A percentile compares a stretch with the other conserved stretches of the same genome.
Conservation (phyloP, 2,888 invertebrate genomes). For the Xestia c-nigrum region DNA sequence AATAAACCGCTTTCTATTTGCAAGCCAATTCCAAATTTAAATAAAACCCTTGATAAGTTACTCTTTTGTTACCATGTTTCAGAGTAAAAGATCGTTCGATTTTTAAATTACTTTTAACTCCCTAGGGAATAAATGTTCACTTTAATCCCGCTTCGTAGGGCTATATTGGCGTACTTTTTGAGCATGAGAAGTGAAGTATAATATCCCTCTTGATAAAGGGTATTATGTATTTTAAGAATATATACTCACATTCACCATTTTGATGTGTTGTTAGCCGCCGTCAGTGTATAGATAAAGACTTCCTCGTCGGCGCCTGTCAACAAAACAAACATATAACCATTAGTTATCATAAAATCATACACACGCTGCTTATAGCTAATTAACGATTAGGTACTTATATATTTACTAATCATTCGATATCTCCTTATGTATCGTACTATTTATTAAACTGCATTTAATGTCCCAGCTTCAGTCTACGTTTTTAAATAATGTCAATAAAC, state of each 20-base stretch:
- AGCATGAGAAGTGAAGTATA: no score
- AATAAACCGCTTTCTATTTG: no score
- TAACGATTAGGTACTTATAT: constrained; percentile 21
- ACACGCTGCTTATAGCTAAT: constrained; percentile 23
- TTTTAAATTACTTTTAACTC: no score
- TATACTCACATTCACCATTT: constrained; percentile 74
- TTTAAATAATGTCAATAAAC: background rate
- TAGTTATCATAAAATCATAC: constrained; percentile 19
- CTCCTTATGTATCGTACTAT: background rate
- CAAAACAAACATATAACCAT: constrained; percentile 47
- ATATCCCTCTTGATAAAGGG: background rate
- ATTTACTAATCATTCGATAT: constrained; percentile 27
- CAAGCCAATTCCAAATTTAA: no score
- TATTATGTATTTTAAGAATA: constrained; percentile 1
- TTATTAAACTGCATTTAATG: constrained; percentile 1
- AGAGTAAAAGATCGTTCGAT: no score
- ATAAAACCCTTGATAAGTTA: no score
- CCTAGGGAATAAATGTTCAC: no score
- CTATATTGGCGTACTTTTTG: no score
- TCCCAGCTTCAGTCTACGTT: background rate
- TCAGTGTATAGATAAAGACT: constrained; percentile 32
- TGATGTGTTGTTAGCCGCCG: constrained; percentile 45
- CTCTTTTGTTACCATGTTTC: no score
- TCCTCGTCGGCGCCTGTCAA: constrained; percentile 47
- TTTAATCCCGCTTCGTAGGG: no score